A percentile compares a stretch with the other conserved stretches of the same genome.
Conservation (phyloP, 2,888 invertebrate species). For the Perizoma affinitatum region DNA sequence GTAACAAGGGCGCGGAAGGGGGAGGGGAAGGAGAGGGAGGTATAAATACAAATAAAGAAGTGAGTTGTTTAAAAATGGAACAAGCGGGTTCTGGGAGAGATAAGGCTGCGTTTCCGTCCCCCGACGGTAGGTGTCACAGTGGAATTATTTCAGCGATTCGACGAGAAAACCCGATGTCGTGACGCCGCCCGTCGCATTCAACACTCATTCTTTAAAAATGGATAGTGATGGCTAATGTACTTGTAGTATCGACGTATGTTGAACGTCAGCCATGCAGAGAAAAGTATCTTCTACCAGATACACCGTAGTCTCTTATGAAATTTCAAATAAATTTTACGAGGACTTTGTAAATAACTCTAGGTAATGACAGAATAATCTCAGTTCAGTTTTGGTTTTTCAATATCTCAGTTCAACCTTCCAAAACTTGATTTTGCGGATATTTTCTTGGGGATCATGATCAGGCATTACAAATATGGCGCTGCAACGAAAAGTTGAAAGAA, state of each 20-base stretch:
- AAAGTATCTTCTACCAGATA: too few species aligned
- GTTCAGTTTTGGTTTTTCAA: too few species aligned
- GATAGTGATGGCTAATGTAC: constrained; percentile 55
- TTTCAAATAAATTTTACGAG: too few species aligned
- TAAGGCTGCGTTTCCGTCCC: constrained; percentile 82
- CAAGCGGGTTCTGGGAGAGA: constrained; percentile 80
- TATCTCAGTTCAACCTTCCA: too few species aligned
- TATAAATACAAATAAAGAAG: constrained; percentile 81
- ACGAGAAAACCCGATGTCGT: constrained; percentile 76
- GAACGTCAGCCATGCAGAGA: background rate
- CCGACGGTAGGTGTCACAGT: constrained; percentile 59
- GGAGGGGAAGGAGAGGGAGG: constrained; percentile 51
- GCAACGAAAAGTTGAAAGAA: too few species aligned
- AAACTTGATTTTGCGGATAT: too few species aligned
- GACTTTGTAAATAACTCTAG: too few species aligned
- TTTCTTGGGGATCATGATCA: too few species aligned
- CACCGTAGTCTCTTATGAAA: too few species aligned
- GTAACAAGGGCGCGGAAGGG: constrained; percentile 67
- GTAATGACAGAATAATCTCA: too few species aligned
- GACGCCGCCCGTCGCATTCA: constrained; percentile 75
- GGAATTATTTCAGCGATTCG: constrained; percentile 82
- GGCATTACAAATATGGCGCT: too few species aligned
- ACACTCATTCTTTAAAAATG: constrained; percentile 81
- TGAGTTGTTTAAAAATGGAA: constrained; percentile 83
- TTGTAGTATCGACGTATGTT: constrained; percentile 19